Evolutionary conservation across 1,140 invertebrate genomes (phyloP).

Genomic region (Hirudo medicinalis): DNA sequence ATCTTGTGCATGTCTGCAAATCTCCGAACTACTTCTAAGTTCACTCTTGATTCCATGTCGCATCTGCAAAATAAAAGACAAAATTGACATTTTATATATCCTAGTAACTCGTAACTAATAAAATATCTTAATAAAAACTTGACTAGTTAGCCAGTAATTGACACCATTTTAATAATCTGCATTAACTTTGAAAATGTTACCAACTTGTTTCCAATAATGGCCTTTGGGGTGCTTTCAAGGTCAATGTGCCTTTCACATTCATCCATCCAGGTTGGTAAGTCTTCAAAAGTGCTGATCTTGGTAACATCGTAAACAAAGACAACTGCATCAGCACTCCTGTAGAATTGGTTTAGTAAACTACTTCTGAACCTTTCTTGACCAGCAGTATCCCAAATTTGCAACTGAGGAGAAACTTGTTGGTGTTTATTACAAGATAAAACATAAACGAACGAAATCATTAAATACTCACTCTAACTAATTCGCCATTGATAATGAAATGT

Average conservation of each 20-base stretch:
- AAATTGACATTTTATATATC: not conserved
- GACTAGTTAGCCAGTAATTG: too few species aligned
- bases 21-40: constrained; percentile 49
- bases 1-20: constrained; percentile 61
- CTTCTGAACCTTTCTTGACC: constrained; percentile 89
- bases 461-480: constrained; percentile 54
- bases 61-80: not conserved
- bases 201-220: constrained; percentile 53
- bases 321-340: constrained; percentile 91
- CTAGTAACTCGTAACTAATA: not conserved
- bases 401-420: constrained; percentile 58
- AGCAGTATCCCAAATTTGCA: constrained; percentile 96
- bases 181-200: constrained; percentile 42
- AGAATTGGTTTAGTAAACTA: constrained; percentile 84
- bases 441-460: not conserved
- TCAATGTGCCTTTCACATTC: constrained; percentile 59
- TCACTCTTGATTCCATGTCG: constrained; percentile 40
- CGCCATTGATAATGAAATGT: constrained; percentile 54
- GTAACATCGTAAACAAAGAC: constrained; percentile 92
- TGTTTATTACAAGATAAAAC: constrained; percentile 11
- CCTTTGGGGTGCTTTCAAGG: constrained; percentile 51
- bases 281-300: constrained; percentile 81
- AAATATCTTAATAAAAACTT: too few species aligned
- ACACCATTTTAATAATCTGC: too few species aligned
- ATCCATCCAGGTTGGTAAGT: constrained; percentile 75